Percentiles rank a stretch among this genome's conserved stretches.
These are phyloP conservation scores for Scopus umbretta DNA, from an alignment of 2,113 vertebrate genomes.

Conservation along the genomic window DNA sequence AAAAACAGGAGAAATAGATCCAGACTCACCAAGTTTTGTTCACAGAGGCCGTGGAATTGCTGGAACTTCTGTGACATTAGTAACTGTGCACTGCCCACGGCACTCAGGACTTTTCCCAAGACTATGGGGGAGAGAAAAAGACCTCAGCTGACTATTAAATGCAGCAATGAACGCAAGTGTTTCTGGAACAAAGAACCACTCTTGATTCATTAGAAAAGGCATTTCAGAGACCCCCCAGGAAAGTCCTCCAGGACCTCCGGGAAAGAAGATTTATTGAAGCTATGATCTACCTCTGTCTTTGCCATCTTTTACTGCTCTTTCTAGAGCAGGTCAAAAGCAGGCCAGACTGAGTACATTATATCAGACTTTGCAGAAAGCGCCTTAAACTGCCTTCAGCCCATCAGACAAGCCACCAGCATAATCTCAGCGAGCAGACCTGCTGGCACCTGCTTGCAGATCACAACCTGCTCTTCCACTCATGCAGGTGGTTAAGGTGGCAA, in stretches of 20 bases:
- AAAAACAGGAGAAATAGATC: not conserved
- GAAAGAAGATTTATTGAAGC: not conserved
- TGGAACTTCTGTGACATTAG: conserved; percentile 93
- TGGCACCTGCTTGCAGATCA: not conserved
- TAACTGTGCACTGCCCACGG: conserved; percentile 83
- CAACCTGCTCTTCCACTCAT: not conserved
- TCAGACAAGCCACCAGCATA: not conserved
- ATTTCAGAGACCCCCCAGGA: not conserved
- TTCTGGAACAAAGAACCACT: not conserved
- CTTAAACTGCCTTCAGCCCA: not conserved
- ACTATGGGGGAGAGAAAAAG: conserved; percentile 62
- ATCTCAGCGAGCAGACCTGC: not conserved
- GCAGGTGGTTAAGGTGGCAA: not conserved
- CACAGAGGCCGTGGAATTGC: conserved; percentile 96
- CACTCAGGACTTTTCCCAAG: conserved; percentile 95
- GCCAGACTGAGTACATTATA: not conserved
- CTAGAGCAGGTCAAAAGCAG: not conserved
- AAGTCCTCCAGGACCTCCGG: not conserved
- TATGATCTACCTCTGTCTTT: not conserved
- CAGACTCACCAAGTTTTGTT: conserved; percentile 94
- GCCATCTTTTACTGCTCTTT: not conserved
- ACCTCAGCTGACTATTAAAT: not conserved
- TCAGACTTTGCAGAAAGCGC: not conserved
- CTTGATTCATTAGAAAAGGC: not conserved
- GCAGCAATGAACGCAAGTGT: not conserved